These are phyloP conservation scores for Spilarctia lutea DNA, from an alignment of 2,888 invertebrate genomes.

Conservation along the genomic window DNA sequence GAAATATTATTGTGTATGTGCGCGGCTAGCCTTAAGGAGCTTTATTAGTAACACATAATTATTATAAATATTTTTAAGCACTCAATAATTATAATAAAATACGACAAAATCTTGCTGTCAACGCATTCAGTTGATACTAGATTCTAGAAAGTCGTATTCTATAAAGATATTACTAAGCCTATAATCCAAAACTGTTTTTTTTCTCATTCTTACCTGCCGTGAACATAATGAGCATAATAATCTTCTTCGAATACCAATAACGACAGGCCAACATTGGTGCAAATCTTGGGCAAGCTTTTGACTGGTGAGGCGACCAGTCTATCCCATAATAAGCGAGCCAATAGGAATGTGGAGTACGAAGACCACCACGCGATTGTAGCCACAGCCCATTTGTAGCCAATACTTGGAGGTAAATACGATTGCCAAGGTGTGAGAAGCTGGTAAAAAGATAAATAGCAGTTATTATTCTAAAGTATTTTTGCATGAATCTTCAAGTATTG, in stretches of 20 bases:
- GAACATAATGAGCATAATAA: conserved; percentile 77
- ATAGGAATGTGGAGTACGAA: conserved; percentile 59
- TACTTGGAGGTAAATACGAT: conserved; percentile 60
- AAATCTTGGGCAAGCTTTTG: conserved; percentile 58
- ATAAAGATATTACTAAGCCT: neutral
- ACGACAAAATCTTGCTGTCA: neutral
- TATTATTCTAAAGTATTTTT: neutral
- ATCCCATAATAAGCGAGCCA: conserved; percentile 54
- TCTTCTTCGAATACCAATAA: conserved; percentile 78
- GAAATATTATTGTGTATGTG: too few species aligned
- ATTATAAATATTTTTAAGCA: too few species aligned
- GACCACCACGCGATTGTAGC: conserved; percentile 71
- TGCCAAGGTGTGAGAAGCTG: conserved; percentile 68
- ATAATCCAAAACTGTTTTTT: neutral
- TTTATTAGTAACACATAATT: too few species aligned
- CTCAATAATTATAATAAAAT: neutral
- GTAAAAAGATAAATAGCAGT: conserved; percentile 15
- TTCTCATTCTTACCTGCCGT: conserved; percentile 70
- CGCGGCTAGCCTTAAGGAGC: too few species aligned
- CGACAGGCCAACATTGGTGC: conserved; percentile 69
- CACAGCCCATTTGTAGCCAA: conserved; percentile 71
- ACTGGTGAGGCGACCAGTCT: conserved; percentile 55
- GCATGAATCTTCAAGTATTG: neutral
- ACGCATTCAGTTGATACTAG: neutral
- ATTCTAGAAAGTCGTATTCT: neutral